Base-by-base conservation (phyloP, 1,140 invertebrate genomes). In the Cecropterus lyciades region DNA sequence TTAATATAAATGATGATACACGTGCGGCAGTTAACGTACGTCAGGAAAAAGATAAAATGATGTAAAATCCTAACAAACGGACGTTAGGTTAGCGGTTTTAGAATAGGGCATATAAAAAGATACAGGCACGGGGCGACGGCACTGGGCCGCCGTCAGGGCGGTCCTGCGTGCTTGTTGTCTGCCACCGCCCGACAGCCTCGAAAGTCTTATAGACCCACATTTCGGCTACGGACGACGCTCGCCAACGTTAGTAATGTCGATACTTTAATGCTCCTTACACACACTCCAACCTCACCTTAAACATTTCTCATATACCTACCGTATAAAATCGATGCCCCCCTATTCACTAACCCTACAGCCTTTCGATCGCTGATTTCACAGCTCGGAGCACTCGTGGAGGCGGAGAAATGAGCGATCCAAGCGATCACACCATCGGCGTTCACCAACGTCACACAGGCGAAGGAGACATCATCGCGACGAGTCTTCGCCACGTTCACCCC, bases 301-400 rank as follows among this genome's bases (percentile, higher is more conserved):
- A 80, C 76, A 77, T 77, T 75, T 71, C 65, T 84, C 75, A 53
- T 64, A 45, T 53, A 66, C 64, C 68, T 60, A 72, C 62, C 64
- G 59, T 71, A 53, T 71, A 65, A 60, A 77, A 65, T 67, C 74
- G 67, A 56, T 70, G 51, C 73, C 55, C 73, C 20, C 79, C 72
- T 77, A 72, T 66, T 79, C 77, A 87, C 87, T 88, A 89, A 89
- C 88, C 85, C 86, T 90, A 88, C 64, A 90, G 82, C 80, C 82
- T 80, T 59, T 72, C 74, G 87, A 88, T 87, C 84, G 84, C 80
- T 88, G 81, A 92, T 92, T 90, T 85, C 87, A 85, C 89, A 94
- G 94, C 90, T 94, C 93, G 84, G 94, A 94, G 88, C 93, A 93
- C 80, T 93, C 92, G 80, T 94, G 93, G 89, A 92, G 93, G 75